Evolutionary conservation across 2,113 vertebrate genomes (phyloP).

Genomic region (Ifrita kowaldi): DNA sequence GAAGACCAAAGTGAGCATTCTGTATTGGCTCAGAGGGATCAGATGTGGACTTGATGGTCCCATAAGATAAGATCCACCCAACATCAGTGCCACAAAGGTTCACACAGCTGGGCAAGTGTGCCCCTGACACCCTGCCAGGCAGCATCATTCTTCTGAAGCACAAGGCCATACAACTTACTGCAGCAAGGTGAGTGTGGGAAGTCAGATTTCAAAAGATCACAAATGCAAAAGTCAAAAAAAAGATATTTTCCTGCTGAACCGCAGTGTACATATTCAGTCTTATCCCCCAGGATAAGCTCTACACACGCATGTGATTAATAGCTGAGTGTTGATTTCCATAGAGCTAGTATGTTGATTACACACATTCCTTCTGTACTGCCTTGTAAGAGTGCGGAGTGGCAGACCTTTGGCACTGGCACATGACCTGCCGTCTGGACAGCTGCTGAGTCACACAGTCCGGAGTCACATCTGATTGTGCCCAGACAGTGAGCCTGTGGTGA

Average conservation of each 20-base stretch:
- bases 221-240: background rate
- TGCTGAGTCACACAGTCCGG: background rate
- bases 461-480: background rate
- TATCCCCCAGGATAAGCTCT: background rate
- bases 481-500: background rate
- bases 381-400: background rate
- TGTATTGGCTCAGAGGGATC: accelerated
- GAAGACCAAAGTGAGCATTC: background rate
- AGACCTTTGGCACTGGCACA: background rate
- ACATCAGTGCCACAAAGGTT: background rate
- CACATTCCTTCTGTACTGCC: background rate
- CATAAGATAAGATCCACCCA: background rate
- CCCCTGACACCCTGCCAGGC: background rate
- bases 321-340: no score
- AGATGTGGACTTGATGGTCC: background rate
- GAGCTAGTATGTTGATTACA: background rate
- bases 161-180: background rate
- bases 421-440: background rate
- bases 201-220: background rate
- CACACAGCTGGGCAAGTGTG: background rate
- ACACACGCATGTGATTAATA: background rate
- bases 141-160: background rate
- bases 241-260: background rate
- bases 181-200: background rate
- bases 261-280: accelerated